Evolutionary conservation across 1,140 invertebrate species (phyloP), one percentile per base, ranked within the genome.

Genomic region (Papilio machaon): DNA sequence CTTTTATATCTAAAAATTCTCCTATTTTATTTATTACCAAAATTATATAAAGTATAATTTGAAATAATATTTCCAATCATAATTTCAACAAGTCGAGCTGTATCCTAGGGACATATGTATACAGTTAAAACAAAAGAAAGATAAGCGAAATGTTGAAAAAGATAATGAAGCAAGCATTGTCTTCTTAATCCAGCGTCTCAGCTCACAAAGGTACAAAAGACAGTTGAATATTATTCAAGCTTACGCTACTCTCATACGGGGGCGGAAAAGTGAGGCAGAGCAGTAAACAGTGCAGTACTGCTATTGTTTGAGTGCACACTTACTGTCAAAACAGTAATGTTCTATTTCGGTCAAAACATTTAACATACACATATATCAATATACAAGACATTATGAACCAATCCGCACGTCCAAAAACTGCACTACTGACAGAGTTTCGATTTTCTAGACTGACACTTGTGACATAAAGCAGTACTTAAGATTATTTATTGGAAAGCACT

Each of bases 131-230:
- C 77, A 79, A 79, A 77, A 79, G 54, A 67, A 79, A 67, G 77
- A 79, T 79, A 79, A 79, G 38, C 35, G 17, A 79, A 79, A 79
- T 79, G 77, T 60, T 79, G 77, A 64, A 79, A 79, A 79, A 64
- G 77, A 79, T 79, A 79, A 79, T 79, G 77, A 79, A 79, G 77
- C n/a, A 67, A 79, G 54, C 58, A 79, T 79, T 79, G 77, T 79
- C n/a, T 79, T 79, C 77, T 79, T 79, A 79, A 79, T 79, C 77
- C 77, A 79, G n/a, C 38, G 58, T 67, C 77, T 67, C 76, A 38
- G 76, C 54, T 78, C 58, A 78, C 77, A 79, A 79, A 67, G 58
- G 77, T 79, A 79, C 77, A 79, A 79, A 79, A 79, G 77, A 79
- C 77, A 64, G 77, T n/a, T 79, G 46, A 79, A 79, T 79, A 67